Percentiles rank a stretch among this genome's conserved stretches.
Conservation (phyloP, 2,888 invertebrate species). For the Tanypteryx hageni region DNA sequence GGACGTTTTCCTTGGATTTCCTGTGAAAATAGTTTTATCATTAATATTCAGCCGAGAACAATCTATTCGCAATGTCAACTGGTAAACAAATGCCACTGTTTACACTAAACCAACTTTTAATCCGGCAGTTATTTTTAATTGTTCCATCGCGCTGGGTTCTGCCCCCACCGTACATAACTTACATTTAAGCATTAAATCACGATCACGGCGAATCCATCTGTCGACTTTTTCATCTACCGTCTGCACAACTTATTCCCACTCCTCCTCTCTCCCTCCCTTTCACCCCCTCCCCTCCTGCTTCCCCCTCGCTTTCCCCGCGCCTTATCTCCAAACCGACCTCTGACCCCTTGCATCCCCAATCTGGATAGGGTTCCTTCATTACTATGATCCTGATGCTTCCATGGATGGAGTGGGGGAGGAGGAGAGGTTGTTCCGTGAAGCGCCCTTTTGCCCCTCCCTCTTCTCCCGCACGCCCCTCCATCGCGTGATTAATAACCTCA, state of each 20-base stretch:
- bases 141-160: not conserved
- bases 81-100: not conserved
- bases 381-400: not conserved
- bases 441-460: not conserved
- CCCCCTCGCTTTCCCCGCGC: too few species aligned
- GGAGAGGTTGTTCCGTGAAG: not conserved
- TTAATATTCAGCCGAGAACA: not conserved
- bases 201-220: not conserved
- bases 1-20: too few species aligned
- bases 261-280: not conserved
- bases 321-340: not conserved
- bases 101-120: not conserved
- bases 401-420: too few species aligned
- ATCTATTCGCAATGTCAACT: not conserved
- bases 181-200: too few species aligned
- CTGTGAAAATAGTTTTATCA: too few species aligned
- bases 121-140: not conserved
- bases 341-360: not conserved
- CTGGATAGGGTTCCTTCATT: constrained; percentile 39
- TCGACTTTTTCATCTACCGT: not conserved
- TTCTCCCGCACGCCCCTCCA: not conserved
- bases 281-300: not conserved
- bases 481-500: not conserved
- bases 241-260: not conserved
- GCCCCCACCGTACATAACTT: too few species aligned